Percentiles rank a stretch among this genome's conserved stretches.
Conservation (phyloP, 1,140 invertebrate genomes). For the Lepidurus apus region DNA sequence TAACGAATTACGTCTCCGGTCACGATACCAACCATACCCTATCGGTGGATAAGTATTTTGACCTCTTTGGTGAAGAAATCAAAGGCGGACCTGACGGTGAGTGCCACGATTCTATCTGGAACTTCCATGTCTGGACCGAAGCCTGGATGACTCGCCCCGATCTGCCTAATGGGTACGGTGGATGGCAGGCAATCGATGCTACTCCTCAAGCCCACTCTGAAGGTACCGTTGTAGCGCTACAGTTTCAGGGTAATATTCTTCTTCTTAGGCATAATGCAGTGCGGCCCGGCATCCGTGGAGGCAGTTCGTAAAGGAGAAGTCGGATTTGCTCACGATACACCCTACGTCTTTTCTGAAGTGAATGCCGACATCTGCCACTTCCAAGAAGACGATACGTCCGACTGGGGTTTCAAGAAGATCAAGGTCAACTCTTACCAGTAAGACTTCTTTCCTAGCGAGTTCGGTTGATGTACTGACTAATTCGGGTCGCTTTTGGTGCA, state of each 20-base stretch:
- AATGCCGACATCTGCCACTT: conserved; percentile 51
- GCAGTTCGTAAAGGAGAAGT: conserved; percentile 52
- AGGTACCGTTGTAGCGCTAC: conserved; percentile 38
- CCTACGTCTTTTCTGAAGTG: conserved; percentile 53
- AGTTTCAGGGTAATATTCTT: neutral
- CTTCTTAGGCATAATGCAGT: conserved; percentile 41
- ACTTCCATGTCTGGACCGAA: conserved; percentile 95
- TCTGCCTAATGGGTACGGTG: conserved; percentile 56
- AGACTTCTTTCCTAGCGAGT: neutral
- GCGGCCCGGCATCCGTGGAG: conserved; percentile 51
- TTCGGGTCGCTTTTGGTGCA: conserved; percentile 35
- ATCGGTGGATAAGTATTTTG: conserved; percentile 50
- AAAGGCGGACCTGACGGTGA: conserved; percentile 40
- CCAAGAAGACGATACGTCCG: conserved; percentile 40
- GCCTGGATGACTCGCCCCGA: conserved; percentile 87
- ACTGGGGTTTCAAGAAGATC: conserved; percentile 40
- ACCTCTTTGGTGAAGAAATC: conserved; percentile 44
- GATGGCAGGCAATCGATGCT: conserved; percentile 52
- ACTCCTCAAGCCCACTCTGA: conserved; percentile 50
- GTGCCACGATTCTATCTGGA: conserved; percentile 48
- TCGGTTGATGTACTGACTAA: neutral
- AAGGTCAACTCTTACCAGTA: conserved; percentile 38
- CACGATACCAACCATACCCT: conserved; percentile 50
- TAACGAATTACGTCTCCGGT: conserved; percentile 51
- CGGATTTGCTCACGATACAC: conserved; percentile 48